Percentiles rank a stretch among this genome's conserved stretches.
phyloP scores from a whole-genome alignment of 2,113 vertebrate species.

The Arothron firmamentum region DNA sequence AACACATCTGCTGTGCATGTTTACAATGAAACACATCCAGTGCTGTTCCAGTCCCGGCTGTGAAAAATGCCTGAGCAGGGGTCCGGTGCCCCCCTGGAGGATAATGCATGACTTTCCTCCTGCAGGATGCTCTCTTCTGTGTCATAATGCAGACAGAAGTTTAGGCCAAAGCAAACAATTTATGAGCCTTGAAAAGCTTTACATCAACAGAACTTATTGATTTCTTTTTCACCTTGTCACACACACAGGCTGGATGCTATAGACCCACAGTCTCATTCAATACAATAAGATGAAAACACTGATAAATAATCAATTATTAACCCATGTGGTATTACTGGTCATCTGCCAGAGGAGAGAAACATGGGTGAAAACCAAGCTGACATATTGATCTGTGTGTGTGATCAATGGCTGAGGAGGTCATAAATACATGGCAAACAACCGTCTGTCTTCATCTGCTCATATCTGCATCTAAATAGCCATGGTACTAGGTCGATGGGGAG shows the following conservation, averaged over 20 bases:
- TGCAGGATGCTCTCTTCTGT: not conserved
- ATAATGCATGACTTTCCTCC: conserved; percentile 17
- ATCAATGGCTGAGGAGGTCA: conserved; percentile 41
- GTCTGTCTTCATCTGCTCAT: conserved; percentile 49
- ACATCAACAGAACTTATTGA: conserved; percentile 43
- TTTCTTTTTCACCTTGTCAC: conserved; percentile 26
- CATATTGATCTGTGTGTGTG: conserved; percentile 49
- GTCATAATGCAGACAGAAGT: conserved; percentile 31
- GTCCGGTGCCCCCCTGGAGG: conserved; percentile 20
- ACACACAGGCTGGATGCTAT: conserved; percentile 1
- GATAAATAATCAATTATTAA: conserved; percentile 56
- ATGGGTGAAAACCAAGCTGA: conserved; percentile 49
- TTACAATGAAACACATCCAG: conserved; percentile 16
- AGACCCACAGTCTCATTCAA: conserved; percentile 22
- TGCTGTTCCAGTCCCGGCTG: conserved; percentile 29
- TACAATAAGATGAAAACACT: conserved; percentile 65
- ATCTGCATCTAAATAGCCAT: conserved; percentile 49
- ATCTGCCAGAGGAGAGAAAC: conserved; percentile 34
- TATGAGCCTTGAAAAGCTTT: conserved; percentile 23
- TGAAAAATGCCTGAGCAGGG: conserved; percentile 32
- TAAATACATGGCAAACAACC: conserved; percentile 47
- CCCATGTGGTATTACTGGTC: conserved; percentile 46
- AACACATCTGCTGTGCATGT: conserved; percentile 21
- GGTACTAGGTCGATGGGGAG: conserved; percentile 45
- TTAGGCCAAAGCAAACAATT: conserved; percentile 48